Conservation (phyloP, 1,140 invertebrate species). For the Aradophagus sp. region DNA sequence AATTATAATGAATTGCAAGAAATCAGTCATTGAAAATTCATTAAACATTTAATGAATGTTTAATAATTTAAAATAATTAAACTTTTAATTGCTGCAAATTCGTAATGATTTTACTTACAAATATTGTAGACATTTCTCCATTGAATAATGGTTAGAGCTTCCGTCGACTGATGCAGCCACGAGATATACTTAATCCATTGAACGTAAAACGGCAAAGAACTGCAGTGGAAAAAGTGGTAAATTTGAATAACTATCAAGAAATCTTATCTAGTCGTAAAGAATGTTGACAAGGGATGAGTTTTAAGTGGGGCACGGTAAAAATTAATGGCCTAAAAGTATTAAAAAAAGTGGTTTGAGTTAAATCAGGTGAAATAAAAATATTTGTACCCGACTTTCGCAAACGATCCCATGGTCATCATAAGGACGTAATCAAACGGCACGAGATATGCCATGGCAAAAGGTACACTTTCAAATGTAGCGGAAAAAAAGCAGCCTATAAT, state of each 20-base stretch:
- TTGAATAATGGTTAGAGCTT: constrained; percentile 88
- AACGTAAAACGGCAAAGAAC: constrained; percentile 85
- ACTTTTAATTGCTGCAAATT: too few species aligned
- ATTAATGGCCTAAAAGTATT: too few species aligned
- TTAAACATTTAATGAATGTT: too few species aligned
- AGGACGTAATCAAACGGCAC: constrained; percentile 91
- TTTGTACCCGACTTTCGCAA: constrained; percentile 86
- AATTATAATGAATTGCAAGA: too few species aligned
- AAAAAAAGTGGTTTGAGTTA: too few species aligned
- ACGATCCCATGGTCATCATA: constrained; percentile 91
- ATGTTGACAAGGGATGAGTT: too few species aligned
- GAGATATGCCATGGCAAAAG: constrained; percentile 86
- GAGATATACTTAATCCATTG: constrained; percentile 92
- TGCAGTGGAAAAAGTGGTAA: constrained; percentile 73
- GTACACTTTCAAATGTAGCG: constrained; percentile 85
- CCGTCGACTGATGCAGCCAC: constrained; percentile 94
- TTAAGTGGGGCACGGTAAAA: too few species aligned
- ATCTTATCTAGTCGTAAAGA: too few species aligned
- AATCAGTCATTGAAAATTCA: too few species aligned
- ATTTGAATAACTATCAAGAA: too few species aligned
- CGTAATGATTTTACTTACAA: constrained; percentile 76
- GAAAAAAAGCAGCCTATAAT: constrained; percentile 89
- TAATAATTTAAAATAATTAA: too few species aligned
- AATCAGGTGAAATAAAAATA: too few species aligned
- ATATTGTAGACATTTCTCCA: constrained; percentile 86